Percentiles rank a stretch among this genome's conserved stretches.
Conservation (phyloP, 2,113 vertebrate genomes). For the Erpornis zantholeuca region DNA sequence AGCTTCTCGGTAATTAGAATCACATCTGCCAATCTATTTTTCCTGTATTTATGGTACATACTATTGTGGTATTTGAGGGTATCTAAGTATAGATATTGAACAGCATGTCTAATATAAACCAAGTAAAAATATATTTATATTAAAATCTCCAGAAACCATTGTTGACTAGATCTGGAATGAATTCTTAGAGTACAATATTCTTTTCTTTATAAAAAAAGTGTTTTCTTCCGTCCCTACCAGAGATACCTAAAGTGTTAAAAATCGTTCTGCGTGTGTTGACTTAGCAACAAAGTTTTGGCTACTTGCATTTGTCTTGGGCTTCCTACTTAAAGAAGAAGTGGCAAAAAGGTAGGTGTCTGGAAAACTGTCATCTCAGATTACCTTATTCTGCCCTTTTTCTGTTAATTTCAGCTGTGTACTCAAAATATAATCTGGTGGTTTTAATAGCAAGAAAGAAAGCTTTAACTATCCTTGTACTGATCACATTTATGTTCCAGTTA, state of each 20-base stretch:
- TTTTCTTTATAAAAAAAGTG: not conserved
- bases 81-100: not conserved
- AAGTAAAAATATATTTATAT: not conserved
- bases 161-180: not conserved
- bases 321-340: not conserved
- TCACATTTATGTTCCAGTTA: not conserved
- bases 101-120: not conserved
- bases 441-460: not conserved
- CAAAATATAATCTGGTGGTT: not conserved
- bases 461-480: not conserved
- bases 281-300: not conserved
- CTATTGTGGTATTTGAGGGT: not conserved
- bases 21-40: not conserved
- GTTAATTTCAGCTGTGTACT: not conserved
- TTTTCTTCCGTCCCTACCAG: not conserved
- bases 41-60: not conserved
- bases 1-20: not conserved
- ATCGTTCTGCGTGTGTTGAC: not conserved
- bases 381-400: not conserved
- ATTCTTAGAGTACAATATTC: not conserved
- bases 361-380: not conserved
- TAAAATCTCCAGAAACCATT: not conserved
- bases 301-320: not conserved
- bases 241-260: not conserved
- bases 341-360: not conserved